These are phyloP conservation scores for Eidolon helvum DNA, from an alignment of 2,113 vertebrate genomes.

Conservation along the genomic window DNA sequence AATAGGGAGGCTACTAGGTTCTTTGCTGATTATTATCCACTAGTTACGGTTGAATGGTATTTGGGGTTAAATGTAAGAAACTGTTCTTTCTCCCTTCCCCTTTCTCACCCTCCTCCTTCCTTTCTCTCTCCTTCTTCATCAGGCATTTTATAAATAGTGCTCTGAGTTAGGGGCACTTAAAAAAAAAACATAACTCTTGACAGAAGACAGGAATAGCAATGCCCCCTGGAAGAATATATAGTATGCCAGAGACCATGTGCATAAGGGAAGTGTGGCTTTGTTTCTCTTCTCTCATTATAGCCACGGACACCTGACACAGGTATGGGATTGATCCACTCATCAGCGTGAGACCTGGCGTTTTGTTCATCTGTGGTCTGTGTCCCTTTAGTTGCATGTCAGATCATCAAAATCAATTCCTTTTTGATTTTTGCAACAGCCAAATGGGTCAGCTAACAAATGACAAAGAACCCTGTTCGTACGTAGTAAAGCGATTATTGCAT, in stretches of 20 bases:
- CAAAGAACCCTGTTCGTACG: slow-evolving; percentile 70
- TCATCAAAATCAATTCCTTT: slow-evolving; percentile 78
- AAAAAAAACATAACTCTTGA: not conserved
- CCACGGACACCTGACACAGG: slow-evolving; percentile 71
- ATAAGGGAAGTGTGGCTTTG: not conserved
- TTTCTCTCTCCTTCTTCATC: not conserved
- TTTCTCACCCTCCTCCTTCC: not conserved
- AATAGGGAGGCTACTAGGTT: not conserved
- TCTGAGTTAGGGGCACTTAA: not conserved
- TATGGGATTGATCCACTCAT: not conserved
- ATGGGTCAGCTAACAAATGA: slow-evolving; percentile 73
- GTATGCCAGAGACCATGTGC: not conserved
- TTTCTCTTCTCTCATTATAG: slow-evolving; percentile 25
- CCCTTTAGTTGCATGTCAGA: slow-evolving; percentile 65
- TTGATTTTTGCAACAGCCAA: slow-evolving; percentile 76
- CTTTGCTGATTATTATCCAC: not conserved
- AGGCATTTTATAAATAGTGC: not conserved
- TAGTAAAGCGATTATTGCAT: slow-evolving; percentile 58
- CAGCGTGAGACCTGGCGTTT: slow-evolving; percentile 28
- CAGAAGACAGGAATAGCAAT: not conserved
- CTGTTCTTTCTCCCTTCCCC: not conserved
- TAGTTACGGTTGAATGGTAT: not conserved
- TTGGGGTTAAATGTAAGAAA: not conserved
- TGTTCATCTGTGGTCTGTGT: slow-evolving; percentile 58
- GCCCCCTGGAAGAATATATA: not conserved